Base-by-base conservation (phyloP, 1,140 invertebrate species). In the Penaeus vannamei region DNA sequence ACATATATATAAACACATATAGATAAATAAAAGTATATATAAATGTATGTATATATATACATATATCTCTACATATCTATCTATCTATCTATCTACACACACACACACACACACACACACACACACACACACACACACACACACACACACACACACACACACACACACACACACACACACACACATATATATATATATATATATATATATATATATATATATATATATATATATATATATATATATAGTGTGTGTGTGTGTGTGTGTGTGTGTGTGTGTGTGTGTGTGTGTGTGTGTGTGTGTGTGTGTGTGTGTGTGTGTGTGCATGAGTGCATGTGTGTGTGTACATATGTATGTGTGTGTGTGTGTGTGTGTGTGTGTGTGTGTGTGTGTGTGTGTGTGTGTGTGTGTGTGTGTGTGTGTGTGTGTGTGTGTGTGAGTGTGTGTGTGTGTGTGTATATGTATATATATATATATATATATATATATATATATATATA, bases 241-340 rank as follows among this genome's bases (percentile, higher is more conserved):
- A n/a, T n/a, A n/a, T n/a, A n/a, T n/a, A n/a, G n/a, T n/a, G n/a
- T n/a, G n/a, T n/a, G n/a, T n/a, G n/a, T 32, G 29, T 36, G 23
- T 66, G 29, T 46, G 36, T 66, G 32, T 66, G 32, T 62, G 64
- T 42, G 66, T 69, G 66, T 69, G 66, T 72, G 66, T 72, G 66
- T 72, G 66, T 72, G 66, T 85, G 66, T 85, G 66, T 85, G 66
- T 85, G 66, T 85, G 66, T 85, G 66, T 85, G 66, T 85, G 32
- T 85, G 66, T 85, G 66, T 85, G 66, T 85, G 42, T 85, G 66
- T 85, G 36, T 29, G 23, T 32, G 42, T 62, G 62, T 60, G 62
- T 64, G 29, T 46, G 29, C 23, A 85, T 69, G 36, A 19, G 19
- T 32, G 20, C n/a, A 85, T 46, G 69, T 46, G 36, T 36, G 66